phyloP scores from a whole-genome alignment of 2,797 vertebrate species.

The Botia almorhae region DNA sequence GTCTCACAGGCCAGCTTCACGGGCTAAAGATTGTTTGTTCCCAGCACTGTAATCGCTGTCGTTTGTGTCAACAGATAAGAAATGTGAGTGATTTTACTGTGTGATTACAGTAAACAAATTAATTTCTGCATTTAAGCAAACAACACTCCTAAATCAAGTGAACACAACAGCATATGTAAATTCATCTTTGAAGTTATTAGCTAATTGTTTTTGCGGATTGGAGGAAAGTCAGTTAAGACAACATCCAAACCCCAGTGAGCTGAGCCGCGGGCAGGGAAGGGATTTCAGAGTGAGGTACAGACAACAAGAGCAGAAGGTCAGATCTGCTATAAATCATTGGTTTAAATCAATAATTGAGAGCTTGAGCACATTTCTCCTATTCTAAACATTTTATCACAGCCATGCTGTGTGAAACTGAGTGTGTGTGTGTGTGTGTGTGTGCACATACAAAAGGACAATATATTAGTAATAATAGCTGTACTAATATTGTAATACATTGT shows the following conservation, averaged over 20 bases:
- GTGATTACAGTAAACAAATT: constrained; percentile 52
- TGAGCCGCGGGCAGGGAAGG: background rate
- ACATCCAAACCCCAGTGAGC: background rate
- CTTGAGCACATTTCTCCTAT: background rate
- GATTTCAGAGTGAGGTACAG: background rate
- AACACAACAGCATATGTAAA: constrained; percentile 42
- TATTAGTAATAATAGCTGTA: too few relatives aligned
- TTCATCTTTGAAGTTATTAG: constrained; percentile 35
- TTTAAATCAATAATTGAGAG: constrained; percentile 58
- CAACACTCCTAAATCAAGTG: constrained; percentile 20
- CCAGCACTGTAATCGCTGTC: constrained; percentile 49
- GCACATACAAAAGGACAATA: too few relatives aligned
- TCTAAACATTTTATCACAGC: too few relatives aligned
- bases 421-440: background rate
- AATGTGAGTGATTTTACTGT: constrained; percentile 48
- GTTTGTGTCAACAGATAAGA: constrained; percentile 61
- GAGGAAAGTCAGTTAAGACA: constrained; percentile 30
- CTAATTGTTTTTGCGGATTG: constrained; percentile 40
- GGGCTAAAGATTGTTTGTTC: constrained; percentile 44
- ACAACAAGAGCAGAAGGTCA: background rate
- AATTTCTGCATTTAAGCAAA: constrained; percentile 31
- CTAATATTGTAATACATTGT: too few relatives aligned
- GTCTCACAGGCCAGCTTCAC: constrained; percentile 16
- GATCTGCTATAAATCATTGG: constrained; percentile 52
- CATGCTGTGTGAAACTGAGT: too few relatives aligned